These are phyloP conservation scores for Bucorvus abyssinicus DNA, from an alignment of 2,797 vertebrate species.

Conservation along the genomic window DNA sequence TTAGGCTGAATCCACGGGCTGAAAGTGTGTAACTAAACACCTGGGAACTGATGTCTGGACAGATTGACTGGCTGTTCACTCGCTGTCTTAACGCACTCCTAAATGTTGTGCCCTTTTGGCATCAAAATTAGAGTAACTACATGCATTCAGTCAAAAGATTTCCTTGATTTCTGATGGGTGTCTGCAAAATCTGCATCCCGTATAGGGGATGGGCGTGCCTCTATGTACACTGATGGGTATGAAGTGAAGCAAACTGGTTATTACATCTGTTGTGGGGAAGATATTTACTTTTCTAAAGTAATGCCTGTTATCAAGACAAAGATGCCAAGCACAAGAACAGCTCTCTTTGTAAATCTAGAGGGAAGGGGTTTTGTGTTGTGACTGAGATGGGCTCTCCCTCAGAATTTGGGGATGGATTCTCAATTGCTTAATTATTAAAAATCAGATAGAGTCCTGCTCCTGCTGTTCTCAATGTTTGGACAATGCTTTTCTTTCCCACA, in stretches of 20 bases:
- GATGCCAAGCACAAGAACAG: not conserved
- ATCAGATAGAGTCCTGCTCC: not conserved
- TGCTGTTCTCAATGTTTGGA: not conserved
- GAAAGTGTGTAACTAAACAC: not conserved
- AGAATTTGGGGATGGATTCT: not conserved
- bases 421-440: not conserved
- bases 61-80: not conserved
- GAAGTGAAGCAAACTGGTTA: not conserved
- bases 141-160: not conserved
- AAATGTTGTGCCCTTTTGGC: not conserved
- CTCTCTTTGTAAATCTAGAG: not conserved
- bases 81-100: not conserved
- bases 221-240: not conserved
- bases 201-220: not conserved
- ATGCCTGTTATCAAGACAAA: not conserved
- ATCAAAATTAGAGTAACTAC: not conserved
- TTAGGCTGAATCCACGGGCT: not conserved
- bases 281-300: not conserved
- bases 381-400: not conserved
- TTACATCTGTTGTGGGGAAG: not conserved
- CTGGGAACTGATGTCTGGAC: not conserved
- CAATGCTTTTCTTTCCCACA: not conserved
- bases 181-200: not conserved
- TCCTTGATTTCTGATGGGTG: not conserved
- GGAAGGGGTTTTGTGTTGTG: not conserved